phyloP scores from a whole-genome alignment of 1,140 invertebrate species.

The Diorhabda elongata region DNA sequence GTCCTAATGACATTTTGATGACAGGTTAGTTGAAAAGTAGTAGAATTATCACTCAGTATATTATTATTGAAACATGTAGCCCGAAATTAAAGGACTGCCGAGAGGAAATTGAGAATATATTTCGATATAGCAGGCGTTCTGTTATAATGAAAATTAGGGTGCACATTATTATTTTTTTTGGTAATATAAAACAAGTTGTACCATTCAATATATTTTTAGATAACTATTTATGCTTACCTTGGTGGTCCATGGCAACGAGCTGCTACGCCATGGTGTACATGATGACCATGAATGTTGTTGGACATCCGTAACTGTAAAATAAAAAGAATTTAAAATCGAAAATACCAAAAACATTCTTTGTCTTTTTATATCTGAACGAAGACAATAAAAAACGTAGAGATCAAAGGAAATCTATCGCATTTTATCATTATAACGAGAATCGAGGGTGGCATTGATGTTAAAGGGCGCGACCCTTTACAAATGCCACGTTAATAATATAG shows the following conservation, averaged over 20 bases:
- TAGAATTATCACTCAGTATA: not conserved
- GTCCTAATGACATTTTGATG: constrained; percentile 20
- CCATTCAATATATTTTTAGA: no score
- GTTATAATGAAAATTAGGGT: no score
- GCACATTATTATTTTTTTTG: no score
- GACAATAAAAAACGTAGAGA: not conserved
- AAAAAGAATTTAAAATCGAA: constrained; percentile 11
- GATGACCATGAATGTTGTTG: constrained; percentile 40
- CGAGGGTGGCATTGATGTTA: constrained; percentile 37
- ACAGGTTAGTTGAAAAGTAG: constrained; percentile 14
- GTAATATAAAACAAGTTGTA: no score
- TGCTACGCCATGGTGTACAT: constrained; percentile 42
- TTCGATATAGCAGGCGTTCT: no score
- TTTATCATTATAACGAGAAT: constrained; percentile 38
- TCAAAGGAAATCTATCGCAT: not conserved
- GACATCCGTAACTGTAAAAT: constrained; percentile 45
- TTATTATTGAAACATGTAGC: not conserved
- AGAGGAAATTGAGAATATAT: not conserved
- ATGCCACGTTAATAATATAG: constrained; percentile 32
- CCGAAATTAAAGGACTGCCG: not conserved
- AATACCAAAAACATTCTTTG: not conserved
- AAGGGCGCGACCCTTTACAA: constrained; percentile 43
- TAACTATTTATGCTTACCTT: constrained; percentile 31
- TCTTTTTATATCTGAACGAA: not conserved
- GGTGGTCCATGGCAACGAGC: constrained; percentile 43